These are phyloP conservation scores for Galaxias olidus DNA, from an alignment of 2,797 vertebrate species.

Conservation along the genomic window DNA sequence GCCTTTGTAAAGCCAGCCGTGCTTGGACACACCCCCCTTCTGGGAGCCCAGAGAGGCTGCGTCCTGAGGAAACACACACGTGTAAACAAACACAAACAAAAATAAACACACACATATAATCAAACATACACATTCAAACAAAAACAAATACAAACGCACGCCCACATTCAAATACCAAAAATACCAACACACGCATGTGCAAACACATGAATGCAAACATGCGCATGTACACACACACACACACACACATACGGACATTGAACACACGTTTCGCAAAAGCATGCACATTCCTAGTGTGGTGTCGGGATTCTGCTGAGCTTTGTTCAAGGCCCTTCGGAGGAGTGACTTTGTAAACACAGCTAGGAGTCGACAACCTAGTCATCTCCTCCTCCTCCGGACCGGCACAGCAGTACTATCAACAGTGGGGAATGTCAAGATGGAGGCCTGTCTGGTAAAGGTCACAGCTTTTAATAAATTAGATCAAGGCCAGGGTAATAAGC, in stretches of 20 bases:
- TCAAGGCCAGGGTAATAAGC: background rate
- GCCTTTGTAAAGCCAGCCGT: conserved; percentile 97
- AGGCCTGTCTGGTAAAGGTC: background rate
- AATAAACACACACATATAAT: conserved; percentile 8
- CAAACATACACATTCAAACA: conserved; percentile 8
- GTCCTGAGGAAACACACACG: conserved; percentile 74
- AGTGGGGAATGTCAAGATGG: background rate
- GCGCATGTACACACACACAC: conserved; percentile 10
- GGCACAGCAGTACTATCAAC: background rate
- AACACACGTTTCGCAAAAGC: no score
- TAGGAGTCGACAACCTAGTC: no score
- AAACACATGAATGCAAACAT: background rate
- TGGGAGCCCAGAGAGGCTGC: conserved; percentile 92
- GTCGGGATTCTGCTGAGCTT: conserved; percentile 26
- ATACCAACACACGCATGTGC: no score
- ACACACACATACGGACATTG: conserved; percentile 1
- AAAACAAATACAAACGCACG: no score
- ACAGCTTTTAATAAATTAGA: background rate
- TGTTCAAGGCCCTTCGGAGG: conserved; percentile 9
- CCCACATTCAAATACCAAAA: conserved; percentile 4
- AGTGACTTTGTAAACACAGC: background rate
- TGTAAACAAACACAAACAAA: background rate
- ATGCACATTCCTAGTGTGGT: background rate
- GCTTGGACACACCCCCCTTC: conserved; percentile 95
- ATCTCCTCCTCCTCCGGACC: background rate